A percentile compares a stretch with the other conserved stretches of the same genome.
Conservation (phyloP, 2,113 vertebrate species). For the Haemorhous mexicanus region DNA sequence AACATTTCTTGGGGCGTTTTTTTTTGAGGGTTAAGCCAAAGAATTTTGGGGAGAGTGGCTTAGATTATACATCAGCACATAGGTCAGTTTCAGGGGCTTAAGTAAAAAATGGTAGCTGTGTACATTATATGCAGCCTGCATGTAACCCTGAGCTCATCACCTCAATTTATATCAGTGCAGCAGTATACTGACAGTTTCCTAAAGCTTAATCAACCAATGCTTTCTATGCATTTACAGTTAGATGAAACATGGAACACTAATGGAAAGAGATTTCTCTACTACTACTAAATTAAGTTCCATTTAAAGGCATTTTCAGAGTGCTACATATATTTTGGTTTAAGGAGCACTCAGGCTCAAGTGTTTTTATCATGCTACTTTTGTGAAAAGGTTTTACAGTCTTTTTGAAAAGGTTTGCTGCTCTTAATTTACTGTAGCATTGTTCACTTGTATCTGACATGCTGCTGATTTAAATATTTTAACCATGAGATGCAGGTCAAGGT, state of each 20-base stretch:
- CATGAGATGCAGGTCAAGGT: constrained; percentile 15
- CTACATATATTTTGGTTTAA: not conserved
- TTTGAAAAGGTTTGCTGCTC: not conserved
- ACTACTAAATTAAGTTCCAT: constrained; percentile 3
- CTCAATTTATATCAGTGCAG: not conserved
- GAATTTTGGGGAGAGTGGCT: not conserved
- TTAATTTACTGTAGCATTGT: not conserved
- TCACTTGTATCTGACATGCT: not conserved
- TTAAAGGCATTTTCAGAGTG: not conserved
- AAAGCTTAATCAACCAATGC: not conserved
- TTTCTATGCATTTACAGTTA: not conserved
- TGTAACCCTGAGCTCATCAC: not conserved
- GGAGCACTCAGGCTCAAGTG: not conserved
- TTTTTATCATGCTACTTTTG: not conserved
- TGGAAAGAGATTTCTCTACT: not conserved
- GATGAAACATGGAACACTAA: not conserved
- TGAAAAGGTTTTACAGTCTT: not conserved
- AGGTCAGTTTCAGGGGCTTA: not conserved
- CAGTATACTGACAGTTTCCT: not conserved
- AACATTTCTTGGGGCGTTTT: not conserved
- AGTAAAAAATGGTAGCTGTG: not conserved
- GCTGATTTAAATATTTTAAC: constrained; percentile 38
- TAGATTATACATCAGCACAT: not conserved
- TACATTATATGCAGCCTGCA: not conserved
- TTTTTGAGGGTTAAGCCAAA: not conserved